Conservation (phyloP, 1,140 invertebrate species). For the Bathynomus jamesi region DNA sequence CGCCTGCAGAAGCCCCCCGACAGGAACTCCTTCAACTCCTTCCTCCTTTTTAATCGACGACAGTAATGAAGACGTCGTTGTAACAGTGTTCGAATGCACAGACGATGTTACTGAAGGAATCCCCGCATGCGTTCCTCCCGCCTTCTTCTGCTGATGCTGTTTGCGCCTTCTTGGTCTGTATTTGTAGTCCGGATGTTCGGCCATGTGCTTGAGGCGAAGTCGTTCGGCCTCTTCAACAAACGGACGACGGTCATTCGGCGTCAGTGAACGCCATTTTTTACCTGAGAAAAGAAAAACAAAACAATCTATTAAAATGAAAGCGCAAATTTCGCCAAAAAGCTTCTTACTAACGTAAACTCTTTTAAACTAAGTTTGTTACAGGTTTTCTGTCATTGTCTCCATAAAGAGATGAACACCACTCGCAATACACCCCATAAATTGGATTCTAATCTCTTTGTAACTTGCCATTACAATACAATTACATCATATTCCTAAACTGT, state of each 20-base stretch:
- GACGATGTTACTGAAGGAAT: slow-evolving; percentile 10
- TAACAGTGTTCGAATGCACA: slow-evolving; percentile 1
- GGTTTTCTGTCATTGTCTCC: too few species aligned
- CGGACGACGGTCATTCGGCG: slow-evolving; percentile 78
- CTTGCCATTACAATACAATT: too few species aligned
- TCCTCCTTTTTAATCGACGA: slow-evolving; percentile 11
- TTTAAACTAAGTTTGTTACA: too few species aligned
- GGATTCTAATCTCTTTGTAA: too few species aligned
- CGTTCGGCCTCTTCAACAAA: slow-evolving; percentile 91
- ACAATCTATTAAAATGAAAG: background rate
- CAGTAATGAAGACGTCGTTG: slow-evolving; percentile 4
- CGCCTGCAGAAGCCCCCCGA: slow-evolving; percentile 28
- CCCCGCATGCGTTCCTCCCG: slow-evolving; percentile 7
- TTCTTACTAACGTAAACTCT: too few species aligned
- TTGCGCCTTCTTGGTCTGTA: slow-evolving; percentile 83
- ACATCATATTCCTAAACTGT: too few species aligned
- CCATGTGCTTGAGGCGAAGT: slow-evolving; percentile 87
- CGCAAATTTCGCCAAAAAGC: too few species aligned
- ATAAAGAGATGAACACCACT: too few species aligned
- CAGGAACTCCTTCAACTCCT: slow-evolving; percentile 3
- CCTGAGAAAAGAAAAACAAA: slow-evolving; percentile 52
- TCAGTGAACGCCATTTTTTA: slow-evolving; percentile 89
- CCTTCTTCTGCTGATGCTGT: slow-evolving; percentile 49
- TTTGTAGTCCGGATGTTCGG: slow-evolving; percentile 96
- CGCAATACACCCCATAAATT: too few species aligned